Evolutionary conservation across 2,888 invertebrate species (phyloP).

Genomic region (Sphaerophoria rueppellii): DNA sequence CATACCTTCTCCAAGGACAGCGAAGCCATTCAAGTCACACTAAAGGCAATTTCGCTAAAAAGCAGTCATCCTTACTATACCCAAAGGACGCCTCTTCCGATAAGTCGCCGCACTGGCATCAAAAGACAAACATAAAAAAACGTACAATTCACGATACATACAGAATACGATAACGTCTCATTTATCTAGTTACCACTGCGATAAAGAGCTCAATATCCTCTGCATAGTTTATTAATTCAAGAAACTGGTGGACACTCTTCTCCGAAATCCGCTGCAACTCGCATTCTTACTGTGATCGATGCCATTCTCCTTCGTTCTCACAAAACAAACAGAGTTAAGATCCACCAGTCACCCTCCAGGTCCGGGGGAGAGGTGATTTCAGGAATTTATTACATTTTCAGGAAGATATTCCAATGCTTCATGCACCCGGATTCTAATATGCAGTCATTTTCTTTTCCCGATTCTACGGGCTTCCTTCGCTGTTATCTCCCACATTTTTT

Average conservation of each 20-base stretch:
- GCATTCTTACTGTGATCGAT: slow-evolving; percentile 55
- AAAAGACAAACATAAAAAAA: not conserved
- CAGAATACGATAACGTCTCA: slow-evolving; percentile 68
- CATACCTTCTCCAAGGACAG: slow-evolving; percentile 9
- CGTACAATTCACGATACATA: slow-evolving; percentile 33
- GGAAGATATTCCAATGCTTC: slow-evolving; percentile 58
- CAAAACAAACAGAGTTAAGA: not conserved
- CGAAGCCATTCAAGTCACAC: slow-evolving; percentile 9
- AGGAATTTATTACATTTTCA: slow-evolving; percentile 71
- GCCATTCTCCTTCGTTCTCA: slow-evolving; percentile 29
- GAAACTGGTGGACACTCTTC: slow-evolving; percentile 30
- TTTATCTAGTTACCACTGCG: slow-evolving; percentile 75
- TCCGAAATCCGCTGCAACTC: slow-evolving; percentile 25
- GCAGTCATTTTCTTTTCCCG: slow-evolving; percentile 41
- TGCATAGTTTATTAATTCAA: slow-evolving; percentile 70
- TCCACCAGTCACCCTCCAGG: not conserved
- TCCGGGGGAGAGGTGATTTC: slow-evolving; percentile 44
- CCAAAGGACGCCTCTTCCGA: slow-evolving; percentile 28
- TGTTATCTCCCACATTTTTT: not conserved
- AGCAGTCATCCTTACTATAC: slow-evolving; percentile 52
- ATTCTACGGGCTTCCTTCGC: slow-evolving; percentile 14
- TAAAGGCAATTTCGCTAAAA: slow-evolving; percentile 57
- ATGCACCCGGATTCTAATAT: slow-evolving; percentile 44
- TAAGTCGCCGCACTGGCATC: not conserved
- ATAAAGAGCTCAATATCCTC: slow-evolving; percentile 79